Evolutionary conservation across 64 coral and sea anemone genomes (phyloP).

Genomic region (Actinia equina): DNA sequence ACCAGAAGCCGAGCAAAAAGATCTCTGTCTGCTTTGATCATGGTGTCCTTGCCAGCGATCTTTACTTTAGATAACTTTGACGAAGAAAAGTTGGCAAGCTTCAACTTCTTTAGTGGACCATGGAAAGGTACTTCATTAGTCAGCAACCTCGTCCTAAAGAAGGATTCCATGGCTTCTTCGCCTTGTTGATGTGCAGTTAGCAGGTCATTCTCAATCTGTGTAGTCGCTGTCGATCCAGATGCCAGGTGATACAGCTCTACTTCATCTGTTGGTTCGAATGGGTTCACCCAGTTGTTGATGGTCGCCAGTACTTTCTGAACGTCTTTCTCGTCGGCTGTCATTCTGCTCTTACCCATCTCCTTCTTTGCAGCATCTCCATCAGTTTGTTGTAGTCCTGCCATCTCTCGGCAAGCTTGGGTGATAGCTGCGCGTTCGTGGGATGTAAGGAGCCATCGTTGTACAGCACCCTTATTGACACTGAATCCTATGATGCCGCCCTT

Average conservation of each 20-base stretch:
- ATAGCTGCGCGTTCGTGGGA: constrained; percentile 46
- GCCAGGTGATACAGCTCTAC: neutral
- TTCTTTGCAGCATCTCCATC: constrained; percentile 22
- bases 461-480: constrained; percentile 41
- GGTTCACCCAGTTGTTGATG: constrained; percentile 36
- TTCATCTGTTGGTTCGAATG: constrained; percentile 15
- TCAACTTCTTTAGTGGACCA: constrained; percentile 5
- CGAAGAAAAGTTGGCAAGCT: neutral
- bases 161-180: neutral
- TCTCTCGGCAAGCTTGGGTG: constrained; percentile 39
- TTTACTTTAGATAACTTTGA: constrained; percentile 18
- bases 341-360: constrained; percentile 35
- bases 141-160: neutral
- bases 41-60: constrained; percentile 38
- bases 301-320: constrained; percentile 20
- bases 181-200: constrained; percentile 8
- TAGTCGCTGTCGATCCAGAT: constrained; percentile 7
- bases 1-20: constrained; percentile 60
- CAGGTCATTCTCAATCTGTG: neutral
- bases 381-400: constrained; percentile 10
- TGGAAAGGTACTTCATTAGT: constrained; percentile 2
- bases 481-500: constrained; percentile 48
- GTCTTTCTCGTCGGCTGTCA: constrained; percentile 32
- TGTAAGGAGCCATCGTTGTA: constrained; percentile 55
- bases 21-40: constrained; percentile 58